Evolutionary conservation across 2,888 invertebrate species (phyloP), one percentile per base, ranked within the genome.

Genomic region (Pristionchus fissidentatus): DNA sequence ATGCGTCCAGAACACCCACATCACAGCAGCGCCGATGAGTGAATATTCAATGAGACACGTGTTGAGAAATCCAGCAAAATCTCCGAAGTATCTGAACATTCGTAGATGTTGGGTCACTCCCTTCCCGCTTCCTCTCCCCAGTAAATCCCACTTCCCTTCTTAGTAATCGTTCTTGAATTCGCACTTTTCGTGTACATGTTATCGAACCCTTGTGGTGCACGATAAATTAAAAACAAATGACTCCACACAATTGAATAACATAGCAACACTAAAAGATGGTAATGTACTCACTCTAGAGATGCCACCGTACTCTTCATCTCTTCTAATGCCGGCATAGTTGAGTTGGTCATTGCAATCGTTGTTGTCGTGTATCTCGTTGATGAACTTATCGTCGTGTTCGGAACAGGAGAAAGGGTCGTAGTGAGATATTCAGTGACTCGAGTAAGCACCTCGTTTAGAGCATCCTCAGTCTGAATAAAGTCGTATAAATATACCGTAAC

Each of bases 21-120:
- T 62, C 1, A 81, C 81, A 26, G 62, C 81, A 0, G 81, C 81
- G 29, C 52, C 81, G 10, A 81, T 81, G 1, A 81, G 66, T 0
- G 81, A 81, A n/a, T 81, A 81, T 32, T 81, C 81, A 38, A 81
- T 46, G 15, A 81, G 41, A 35, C 81, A 81, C 10, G 81, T 81
- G 49, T 43, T 62, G 10, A 81, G 46, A 41, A 81, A 46, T 15
- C 81, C 46, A 4, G 62, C 60, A 2, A 81, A 62, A 32, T 66
- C 66, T 15, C 81, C 81, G 46, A 81, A 81, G 32, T 66, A 81
- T 10, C 81, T 81, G 60, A 2, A 78, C 49, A 46, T 22, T 7
- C n/a, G 0, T 43, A n/a, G 19, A 0, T 38, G 7, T 43, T 41
- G 43, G 32, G 49, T 29, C 29, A 29, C 29, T 19, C 41, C n/a